These are phyloP conservation scores for Smithornis capensis DNA, from an alignment of 2,113 vertebrate species.

Conservation along the genomic window DNA sequence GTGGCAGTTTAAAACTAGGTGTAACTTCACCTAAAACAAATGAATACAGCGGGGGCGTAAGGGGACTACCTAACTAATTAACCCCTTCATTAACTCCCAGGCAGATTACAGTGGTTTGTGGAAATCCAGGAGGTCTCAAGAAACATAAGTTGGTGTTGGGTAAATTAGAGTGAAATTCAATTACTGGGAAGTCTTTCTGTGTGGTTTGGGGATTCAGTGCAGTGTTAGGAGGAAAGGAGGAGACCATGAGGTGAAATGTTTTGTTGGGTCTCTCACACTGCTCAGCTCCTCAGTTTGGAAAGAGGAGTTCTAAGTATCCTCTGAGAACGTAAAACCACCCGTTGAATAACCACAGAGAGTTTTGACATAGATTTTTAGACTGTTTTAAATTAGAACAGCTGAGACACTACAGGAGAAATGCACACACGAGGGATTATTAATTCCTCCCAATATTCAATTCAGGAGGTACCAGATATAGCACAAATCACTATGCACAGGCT, in stretches of 20 bases:
- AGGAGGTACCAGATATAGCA: background rate
- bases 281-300: background rate
- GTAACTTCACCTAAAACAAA: slow-evolving; percentile 51
- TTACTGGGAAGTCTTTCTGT: background rate
- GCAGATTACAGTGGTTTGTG: background rate
- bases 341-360: background rate
- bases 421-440: background rate
- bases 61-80: slow-evolving; percentile 1
- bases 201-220: background rate
- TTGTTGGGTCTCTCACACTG: background rate
- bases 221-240: background rate
- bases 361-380: background rate
- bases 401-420: background rate
- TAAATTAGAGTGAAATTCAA: background rate
- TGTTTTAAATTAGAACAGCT: background rate
- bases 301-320: background rate
- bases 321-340: background rate
- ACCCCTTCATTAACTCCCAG: background rate
- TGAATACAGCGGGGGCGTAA: background rate
- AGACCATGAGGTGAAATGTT: background rate
- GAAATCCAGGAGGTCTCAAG: background rate
- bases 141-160: background rate
- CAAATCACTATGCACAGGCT: background rate
- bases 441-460: background rate
- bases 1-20: slow-evolving; percentile 53